A percentile compares a stretch with the other conserved stretches of the same genome.
phyloP scores from a whole-genome alignment of 92 coral and sea anemone species.

The Anthopleura xanthogrammica region DNA sequence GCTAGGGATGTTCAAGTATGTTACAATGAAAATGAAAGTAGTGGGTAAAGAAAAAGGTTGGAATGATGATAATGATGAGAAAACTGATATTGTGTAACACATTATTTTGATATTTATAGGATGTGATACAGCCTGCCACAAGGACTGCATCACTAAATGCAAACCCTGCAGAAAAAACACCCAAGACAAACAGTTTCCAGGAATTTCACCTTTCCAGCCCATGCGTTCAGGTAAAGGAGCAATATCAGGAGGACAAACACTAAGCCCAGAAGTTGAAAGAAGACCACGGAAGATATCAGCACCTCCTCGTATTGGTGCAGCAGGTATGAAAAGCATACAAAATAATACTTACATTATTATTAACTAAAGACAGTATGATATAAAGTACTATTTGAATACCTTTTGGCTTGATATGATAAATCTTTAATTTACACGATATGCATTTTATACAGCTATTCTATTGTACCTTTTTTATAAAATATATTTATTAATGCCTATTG shows the following conservation, averaged over 20 bases:
- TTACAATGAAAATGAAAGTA: background rate
- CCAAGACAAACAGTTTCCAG: constrained; percentile 53
- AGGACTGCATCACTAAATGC: constrained; percentile 77
- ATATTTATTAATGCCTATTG: too few relatives aligned
- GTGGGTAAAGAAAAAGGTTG: background rate
- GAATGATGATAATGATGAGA: background rate
- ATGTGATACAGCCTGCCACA: constrained; percentile 83
- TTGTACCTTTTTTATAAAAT: too few relatives aligned
- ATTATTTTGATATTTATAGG: constrained; percentile 35
- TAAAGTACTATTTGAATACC: constrained; percentile 6
- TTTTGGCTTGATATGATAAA: too few relatives aligned
- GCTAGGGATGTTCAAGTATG: background rate
- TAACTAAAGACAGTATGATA: too few relatives aligned
- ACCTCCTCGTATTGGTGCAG: constrained; percentile 60
- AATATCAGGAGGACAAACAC: constrained; percentile 33
- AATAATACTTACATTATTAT: too few relatives aligned
- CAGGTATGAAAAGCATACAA: constrained; percentile 32
- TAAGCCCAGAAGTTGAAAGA: constrained; percentile 58
- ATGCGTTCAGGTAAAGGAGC: constrained; percentile 41
- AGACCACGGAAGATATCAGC: constrained; percentile 64
- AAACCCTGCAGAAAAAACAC: constrained; percentile 59
- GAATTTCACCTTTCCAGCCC: constrained; percentile 79
- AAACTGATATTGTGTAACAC: background rate
- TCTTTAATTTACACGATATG: too few relatives aligned
- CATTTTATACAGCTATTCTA: too few relatives aligned